Percentiles rank a stretch among this genome's conserved stretches.
Conservation (phyloP, 2,797 vertebrate species). For the Champsocephalus esox region DNA sequence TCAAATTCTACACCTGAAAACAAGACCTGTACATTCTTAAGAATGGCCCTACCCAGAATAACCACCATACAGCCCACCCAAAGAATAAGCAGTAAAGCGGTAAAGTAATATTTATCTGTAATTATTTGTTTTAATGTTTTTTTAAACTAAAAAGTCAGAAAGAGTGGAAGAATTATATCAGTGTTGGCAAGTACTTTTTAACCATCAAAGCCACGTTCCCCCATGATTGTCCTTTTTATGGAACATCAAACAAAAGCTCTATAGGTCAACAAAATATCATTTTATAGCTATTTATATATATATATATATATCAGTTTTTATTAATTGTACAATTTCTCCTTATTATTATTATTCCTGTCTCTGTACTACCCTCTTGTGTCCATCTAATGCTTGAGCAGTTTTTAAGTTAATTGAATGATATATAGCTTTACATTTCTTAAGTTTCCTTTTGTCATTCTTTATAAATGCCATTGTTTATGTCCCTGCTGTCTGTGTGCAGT, state of each 20-base stretch:
- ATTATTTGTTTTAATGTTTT: too few species aligned
- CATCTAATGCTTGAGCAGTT: background rate
- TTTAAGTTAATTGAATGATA: background rate
- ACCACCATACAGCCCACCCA: background rate
- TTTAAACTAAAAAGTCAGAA: too few species aligned
- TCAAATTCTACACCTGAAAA: background rate
- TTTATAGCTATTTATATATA: background rate
- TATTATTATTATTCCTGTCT: background rate
- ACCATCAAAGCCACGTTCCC: too few species aligned
- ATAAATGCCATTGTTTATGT: background rate
- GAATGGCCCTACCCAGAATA: background rate
- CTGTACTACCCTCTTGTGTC: conserved; percentile 10
- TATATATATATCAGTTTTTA: background rate
- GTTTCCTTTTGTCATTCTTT: background rate
- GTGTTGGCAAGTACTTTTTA: background rate
- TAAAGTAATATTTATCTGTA: too few species aligned
- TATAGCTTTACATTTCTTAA: background rate
- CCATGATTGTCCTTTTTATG: too few species aligned
- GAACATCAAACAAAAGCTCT: background rate
- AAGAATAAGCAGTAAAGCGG: background rate
- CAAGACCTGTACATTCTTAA: background rate
- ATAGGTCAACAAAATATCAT: background rate
- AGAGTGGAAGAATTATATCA: too few species aligned
- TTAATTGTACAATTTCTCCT: background rate
- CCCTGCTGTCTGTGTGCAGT: background rate